Base-by-base conservation (phyloP, 2,888 invertebrate species). In the Phragmatobia fuliginosa region DNA sequence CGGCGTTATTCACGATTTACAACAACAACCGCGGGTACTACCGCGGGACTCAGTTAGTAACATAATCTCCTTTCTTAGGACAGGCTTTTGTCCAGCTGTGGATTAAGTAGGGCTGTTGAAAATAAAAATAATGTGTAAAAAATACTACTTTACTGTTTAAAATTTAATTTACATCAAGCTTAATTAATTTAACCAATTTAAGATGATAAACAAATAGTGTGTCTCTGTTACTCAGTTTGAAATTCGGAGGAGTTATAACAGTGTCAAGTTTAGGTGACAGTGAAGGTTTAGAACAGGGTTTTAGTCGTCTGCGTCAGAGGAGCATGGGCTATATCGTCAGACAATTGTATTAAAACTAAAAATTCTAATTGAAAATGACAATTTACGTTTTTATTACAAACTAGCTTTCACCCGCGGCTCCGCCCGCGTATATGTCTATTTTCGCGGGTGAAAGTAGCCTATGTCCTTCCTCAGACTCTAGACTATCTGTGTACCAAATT, bases 251-350 rank as follows among this genome's bases (percentile, higher is more conserved):
- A 82, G 82, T 79, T 79, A 86, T 88, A 83, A 85, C 77, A 70
- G 72, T 84, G 87, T 83, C 85, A 82, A 81, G 83, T 79, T 77
- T 82, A 84, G 78, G 77, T 76, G 87, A 86, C 87, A 84, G 83
- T 80, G 79, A 80, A n/a, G 82, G 85, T 80, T 87, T 86, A 83
- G 78, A 82, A 70, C 69, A 73, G 80, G 84, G 81, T 83, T 85
- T 82, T 80, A 78, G 82, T 76, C 74, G 74, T 74, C 74, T 49
- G 66, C 72, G 75, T 74, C 71, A 77, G 75, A 64, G 81, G 72
- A 76, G 25, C 64, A 7, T 21, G 59, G 81, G 78, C 67, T 67
- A 62, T 36, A 56, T 28, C 2, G 56, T 49, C 45, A 21, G 2
- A n/a, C n/a, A n/a, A n/a, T n/a, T 21, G 18, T 7, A 45, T 49